phyloP scores from a whole-genome alignment of 2,797 vertebrate species.

The Micromesistius poutassou region DNA sequence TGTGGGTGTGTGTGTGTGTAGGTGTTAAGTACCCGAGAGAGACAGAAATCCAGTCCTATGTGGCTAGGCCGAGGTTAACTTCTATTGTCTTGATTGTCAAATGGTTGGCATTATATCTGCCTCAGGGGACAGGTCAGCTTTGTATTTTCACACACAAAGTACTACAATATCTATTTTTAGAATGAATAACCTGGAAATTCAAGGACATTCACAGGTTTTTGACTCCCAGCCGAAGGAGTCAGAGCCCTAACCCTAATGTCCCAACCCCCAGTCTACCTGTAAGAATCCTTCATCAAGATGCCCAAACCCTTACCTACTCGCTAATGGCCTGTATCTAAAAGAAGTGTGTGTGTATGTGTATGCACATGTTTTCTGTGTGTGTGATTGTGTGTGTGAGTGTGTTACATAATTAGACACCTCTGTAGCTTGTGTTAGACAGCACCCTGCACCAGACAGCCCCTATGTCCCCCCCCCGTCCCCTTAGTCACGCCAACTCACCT shows the following conservation, averaged over 20 bases:
- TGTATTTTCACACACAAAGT: not conserved
- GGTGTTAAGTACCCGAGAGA: not conserved
- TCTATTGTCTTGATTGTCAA: not conserved
- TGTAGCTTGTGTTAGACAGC: not conserved
- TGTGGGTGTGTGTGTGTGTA: not conserved
- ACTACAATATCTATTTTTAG: not conserved
- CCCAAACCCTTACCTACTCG: no score
- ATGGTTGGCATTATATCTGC: not conserved
- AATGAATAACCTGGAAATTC: not conserved
- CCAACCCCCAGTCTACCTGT: no score
- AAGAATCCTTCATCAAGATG: no score
- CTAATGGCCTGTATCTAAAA: no score
- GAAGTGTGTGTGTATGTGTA: not conserved
- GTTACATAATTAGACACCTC: not conserved
- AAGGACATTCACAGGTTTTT: not conserved
- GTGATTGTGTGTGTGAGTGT: not conserved
- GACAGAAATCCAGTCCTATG: no score
- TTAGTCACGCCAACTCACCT: conserved; percentile 50
- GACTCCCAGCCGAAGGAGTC: not conserved
- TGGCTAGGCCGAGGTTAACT: not conserved
- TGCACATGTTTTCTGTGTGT: not conserved
- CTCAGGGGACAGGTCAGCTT: no score
- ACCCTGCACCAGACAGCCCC: not conserved
- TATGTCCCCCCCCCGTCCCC: not conserved
- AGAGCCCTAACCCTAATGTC: not conserved